A percentile compares a stretch with the other conserved stretches of the same genome.
phyloP scores from a whole-genome alignment of 1,140 invertebrate genomes.

The Lutraria rhynchaena region DNA sequence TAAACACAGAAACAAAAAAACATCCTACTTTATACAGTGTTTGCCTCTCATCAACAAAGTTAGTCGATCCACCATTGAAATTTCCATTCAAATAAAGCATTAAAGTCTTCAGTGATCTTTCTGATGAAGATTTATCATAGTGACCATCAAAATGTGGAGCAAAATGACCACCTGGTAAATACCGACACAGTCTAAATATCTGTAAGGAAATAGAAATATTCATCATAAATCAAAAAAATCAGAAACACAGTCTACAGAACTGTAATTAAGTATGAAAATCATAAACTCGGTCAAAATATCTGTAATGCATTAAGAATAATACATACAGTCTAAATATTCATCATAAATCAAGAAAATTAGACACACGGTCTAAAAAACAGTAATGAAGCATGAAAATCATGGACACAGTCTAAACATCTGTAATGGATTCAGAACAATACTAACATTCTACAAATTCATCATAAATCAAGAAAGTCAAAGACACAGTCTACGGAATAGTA shows the following conservation, averaged over 20 bases:
- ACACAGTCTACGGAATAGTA: no score
- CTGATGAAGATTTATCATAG: slow-evolving; percentile 54
- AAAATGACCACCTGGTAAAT: slow-evolving; percentile 69
- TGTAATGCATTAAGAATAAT: slow-evolving; percentile 44
- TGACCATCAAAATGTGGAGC: slow-evolving; percentile 73
- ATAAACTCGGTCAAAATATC: slow-evolving; percentile 67
- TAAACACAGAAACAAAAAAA: background rate
- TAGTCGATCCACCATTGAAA: slow-evolving; percentile 71
- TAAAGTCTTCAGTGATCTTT: slow-evolving; percentile 69
- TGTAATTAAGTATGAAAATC: no score
- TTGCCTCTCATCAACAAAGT: slow-evolving; percentile 70
- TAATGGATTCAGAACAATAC: slow-evolving; percentile 2
- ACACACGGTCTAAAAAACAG: no score
- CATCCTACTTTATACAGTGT: slow-evolving; percentile 64
- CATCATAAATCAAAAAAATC: no score
- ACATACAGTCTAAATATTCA: no score
- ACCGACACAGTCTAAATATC: slow-evolving; percentile 68
- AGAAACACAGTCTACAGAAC: no score
- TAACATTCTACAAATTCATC: background rate
- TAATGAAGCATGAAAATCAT: no score
- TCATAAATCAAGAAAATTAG: no score
- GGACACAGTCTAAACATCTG: slow-evolving; percentile 68
- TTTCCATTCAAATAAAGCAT: slow-evolving; percentile 72
- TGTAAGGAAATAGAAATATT: slow-evolving; percentile 31
- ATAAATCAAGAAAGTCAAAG: no score